phyloP scores from a whole-genome alignment of 2,797 vertebrate species.

The Cyprinodon diabolis region DNA sequence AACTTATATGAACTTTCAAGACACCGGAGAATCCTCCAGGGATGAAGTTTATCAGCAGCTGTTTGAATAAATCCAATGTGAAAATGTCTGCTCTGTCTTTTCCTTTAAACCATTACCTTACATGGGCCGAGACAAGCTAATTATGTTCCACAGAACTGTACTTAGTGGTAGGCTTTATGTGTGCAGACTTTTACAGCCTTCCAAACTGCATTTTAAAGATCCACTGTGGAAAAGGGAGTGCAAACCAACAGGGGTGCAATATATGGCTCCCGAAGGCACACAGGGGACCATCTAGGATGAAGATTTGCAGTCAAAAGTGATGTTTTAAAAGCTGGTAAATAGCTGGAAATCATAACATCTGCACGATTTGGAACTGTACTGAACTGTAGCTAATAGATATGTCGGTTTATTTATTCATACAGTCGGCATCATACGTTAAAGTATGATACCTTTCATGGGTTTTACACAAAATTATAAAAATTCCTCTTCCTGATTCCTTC shows the following conservation, averaged over 20 bases:
- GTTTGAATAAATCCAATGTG: slow-evolving; percentile 76
- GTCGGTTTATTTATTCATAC: neutral
- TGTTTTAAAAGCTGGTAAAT: neutral
- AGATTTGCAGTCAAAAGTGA: neutral
- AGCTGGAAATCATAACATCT: too few species aligned
- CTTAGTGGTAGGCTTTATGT: slow-evolving; percentile 51
- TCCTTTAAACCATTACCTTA: slow-evolving; percentile 38
- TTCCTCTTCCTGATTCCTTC: neutral
- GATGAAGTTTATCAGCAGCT: slow-evolving; percentile 64
- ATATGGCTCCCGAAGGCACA: neutral
- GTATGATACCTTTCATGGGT: neutral
- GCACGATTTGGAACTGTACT: too few species aligned
- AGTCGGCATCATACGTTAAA: neutral
- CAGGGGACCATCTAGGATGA: neutral
- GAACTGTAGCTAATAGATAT: neutral
- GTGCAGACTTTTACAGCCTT: slow-evolving; percentile 29
- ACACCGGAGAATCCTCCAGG: slow-evolving; percentile 82
- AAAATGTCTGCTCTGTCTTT: slow-evolving; percentile 52
- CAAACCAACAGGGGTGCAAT: slow-evolving; percentile 6
- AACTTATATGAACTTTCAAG: slow-evolving; percentile 80
- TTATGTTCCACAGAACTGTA: slow-evolving; percentile 37
- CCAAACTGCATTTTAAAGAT: slow-evolving; percentile 19
- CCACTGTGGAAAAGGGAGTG: slow-evolving; percentile 1
- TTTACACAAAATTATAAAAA: neutral
- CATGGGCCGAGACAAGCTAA: slow-evolving; percentile 24